Base-by-base conservation (phyloP, 2,888 invertebrate species). In the Eilema sororculum region DNA sequence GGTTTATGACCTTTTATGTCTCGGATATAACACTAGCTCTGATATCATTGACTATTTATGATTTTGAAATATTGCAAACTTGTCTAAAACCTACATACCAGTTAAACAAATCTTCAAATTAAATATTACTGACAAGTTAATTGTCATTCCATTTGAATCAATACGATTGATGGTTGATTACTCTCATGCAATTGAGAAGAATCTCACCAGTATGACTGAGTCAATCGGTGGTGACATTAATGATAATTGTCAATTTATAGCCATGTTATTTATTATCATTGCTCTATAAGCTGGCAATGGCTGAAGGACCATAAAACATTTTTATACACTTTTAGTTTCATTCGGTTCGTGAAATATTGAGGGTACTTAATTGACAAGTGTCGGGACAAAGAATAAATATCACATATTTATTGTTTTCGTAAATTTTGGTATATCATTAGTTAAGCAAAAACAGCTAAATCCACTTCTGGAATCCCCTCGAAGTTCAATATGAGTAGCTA, bases 191-290 rank as follows among this genome's bases (percentile, higher is more conserved):
- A 65, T 65, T 52, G 22, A 65, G 25, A 30, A 52, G 30, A 52
- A 20, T 52, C 30, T 64, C 28, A 46, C 64, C 52, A 65, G 52
- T 12, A 56, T 56, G n/a, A 28, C 28, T 52, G 13, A 52, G 28
- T 65, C 22, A 56, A 30, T 30, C 64, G 30, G 52, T 22, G 64
- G 28, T 65, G 64, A 65, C 64, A 56, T 65, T 65, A 56, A 65
- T 65, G 64, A 56, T n/a, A 52, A 65, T 65, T 65, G 64, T n/a
- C 52, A 65, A 52, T 65, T 65, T 65, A 65, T 65, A 56, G 22
- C 28, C 13, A 30, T 6, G 56, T 52, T 30, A 30, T 65, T 30
- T 65, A 65, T 65, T 56, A 16, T 62, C 62, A 62, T 62, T 62
- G 62, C 56, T 52, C 56, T 52, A 65, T 65, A 65, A 28, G 30